Base-by-base conservation (phyloP, 2,888 invertebrate genomes). In the Pyrrhia umbra region DNA sequence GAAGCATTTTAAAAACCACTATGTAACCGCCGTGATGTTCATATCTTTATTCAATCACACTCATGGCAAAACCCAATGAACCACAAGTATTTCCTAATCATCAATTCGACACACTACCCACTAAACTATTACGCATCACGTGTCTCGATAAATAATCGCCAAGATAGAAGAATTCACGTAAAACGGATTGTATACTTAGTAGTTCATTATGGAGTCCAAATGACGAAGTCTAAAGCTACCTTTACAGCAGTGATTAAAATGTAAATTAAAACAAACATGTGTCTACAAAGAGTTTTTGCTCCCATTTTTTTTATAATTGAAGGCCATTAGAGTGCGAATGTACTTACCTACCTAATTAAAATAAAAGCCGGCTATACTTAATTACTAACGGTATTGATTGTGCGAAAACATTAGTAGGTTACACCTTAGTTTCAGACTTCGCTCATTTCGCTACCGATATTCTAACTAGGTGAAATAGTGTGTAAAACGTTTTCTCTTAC, bases 21-120 rank as follows among this genome's bases (percentile, higher is more conserved):
- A 15, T 6, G 9, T 45, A 46, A 34, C 23, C 13, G 70, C 45
- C 18, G 20, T 15, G 25, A 20, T 5, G 18, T 43, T 13, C 3
- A 10, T 46, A 30, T 58, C 16, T 40, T 20, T 49, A 62, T 30
- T 21, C 63, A 49, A 62, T 37, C 49, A 49, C 70, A 63, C 49
- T 30, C 49, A 49, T 70, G 43, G 39, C 25, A 47, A 43, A 69
- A 68, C 39, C 43, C 30, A 30, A 2, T 30, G 30, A 13, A 30
- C 30, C 30, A 55, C 73, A 50, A 16, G 66, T 25, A 50, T 45
- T 72, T 27, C 2, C 18, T 60, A 74, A 68, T 59, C 27, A 59
- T 20, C 47, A 68, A 68, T 69, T 69, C 37, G 30, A 68, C 18
- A 25, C 16, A 52, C 51, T 42, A 42, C 46, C 68, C 58, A 66